phyloP scores from a whole-genome alignment of 2,797 vertebrate genomes.

The Eupleurogrammus muticus region DNA sequence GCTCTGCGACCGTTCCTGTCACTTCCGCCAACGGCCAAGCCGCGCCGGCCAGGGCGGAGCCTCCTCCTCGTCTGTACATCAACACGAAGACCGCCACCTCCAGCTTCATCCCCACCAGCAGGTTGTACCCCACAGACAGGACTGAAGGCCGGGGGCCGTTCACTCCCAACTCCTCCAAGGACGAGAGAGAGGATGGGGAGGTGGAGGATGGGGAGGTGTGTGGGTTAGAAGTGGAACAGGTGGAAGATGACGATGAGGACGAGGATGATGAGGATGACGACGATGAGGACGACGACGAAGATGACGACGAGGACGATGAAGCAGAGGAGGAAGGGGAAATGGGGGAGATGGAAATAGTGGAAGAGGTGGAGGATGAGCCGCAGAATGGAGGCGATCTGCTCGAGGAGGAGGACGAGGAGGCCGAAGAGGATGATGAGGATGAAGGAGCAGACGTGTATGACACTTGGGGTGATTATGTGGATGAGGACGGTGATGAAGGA shows the following conservation, averaged over 20 bases:
- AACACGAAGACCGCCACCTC: slow-evolving; percentile 78
- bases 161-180: slow-evolving; percentile 59
- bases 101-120: slow-evolving; percentile 71
- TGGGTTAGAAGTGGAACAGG: slow-evolving; percentile 71
- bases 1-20: slow-evolving; percentile 13
- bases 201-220: slow-evolving; percentile 79
- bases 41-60: neutral
- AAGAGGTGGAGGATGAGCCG: slow-evolving; percentile 61
- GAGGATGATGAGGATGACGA: slow-evolving; percentile 37
- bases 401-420: slow-evolving; percentile 56
- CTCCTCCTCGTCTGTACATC: slow-evolving; percentile 80
- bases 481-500: slow-evolving; percentile 61
- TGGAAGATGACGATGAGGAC: slow-evolving; percentile 43
- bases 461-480: slow-evolving; percentile 65
- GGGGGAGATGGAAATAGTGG: slow-evolving; percentile 65
- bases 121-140: slow-evolving; percentile 59
- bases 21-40: slow-evolving; percentile 20
- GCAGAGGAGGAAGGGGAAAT: slow-evolving; percentile 31
- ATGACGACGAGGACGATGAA: slow-evolving; percentile 30
- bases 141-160: slow-evolving; percentile 53
- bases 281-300: slow-evolving; percentile 44
- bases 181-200: slow-evolving; percentile 68
- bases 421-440: slow-evolving; percentile 53
- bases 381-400: slow-evolving; percentile 51
- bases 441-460: slow-evolving; percentile 55